phyloP scores from a whole-genome alignment of 1,140 invertebrate species.

The Amyelois transitella region DNA sequence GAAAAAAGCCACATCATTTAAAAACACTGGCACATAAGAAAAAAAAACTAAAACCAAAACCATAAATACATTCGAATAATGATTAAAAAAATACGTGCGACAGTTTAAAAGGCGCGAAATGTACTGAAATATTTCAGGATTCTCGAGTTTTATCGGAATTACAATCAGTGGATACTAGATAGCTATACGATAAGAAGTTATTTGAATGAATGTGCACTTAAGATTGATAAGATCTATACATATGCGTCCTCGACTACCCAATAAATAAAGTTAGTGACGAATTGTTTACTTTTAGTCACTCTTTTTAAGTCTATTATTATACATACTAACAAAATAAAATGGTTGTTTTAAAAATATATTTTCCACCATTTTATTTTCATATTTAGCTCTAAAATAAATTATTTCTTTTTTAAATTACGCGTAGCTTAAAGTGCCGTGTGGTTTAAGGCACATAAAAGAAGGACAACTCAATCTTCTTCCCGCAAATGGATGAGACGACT shows the following conservation, averaged over 20 bases:
- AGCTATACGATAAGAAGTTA: neutral
- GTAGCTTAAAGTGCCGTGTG: too few relatives aligned
- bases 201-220: neutral
- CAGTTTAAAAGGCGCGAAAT: neutral
- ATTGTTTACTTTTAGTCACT: neutral
- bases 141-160: neutral
- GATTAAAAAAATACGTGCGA: neutral
- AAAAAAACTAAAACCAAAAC: neutral
- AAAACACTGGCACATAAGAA: neutral
- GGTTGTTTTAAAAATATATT: too few relatives aligned
- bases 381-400: too few relatives aligned
- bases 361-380: too few relatives aligned
- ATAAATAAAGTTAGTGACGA: neutral
- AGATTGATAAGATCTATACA: neutral
- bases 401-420: too few relatives aligned
- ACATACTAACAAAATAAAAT: too few relatives aligned
- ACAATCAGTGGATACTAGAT: neutral
- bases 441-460: too few relatives aligned
- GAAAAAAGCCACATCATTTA: neutral
- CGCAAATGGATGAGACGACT: too few relatives aligned
- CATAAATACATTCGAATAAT: neutral
- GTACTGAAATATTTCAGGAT: neutral
- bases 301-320: too few relatives aligned
- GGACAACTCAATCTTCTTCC: too few relatives aligned
- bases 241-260: neutral